These are phyloP conservation scores for Gouania willdenowi DNA, from an alignment of 2,797 vertebrate species.

Conservation along the genomic window DNA sequence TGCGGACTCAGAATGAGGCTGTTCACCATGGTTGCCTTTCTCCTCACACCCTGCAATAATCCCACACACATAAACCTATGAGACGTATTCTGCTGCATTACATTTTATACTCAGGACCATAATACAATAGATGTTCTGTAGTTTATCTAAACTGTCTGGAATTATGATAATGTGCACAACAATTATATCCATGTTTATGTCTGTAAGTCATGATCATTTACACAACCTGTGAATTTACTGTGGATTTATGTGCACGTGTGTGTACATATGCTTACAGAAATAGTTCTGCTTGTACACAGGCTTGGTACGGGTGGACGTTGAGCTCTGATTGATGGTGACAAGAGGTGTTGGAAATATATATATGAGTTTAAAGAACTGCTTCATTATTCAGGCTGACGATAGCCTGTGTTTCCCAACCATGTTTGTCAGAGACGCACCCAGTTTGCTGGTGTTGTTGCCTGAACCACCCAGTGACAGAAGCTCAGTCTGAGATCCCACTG, in stretches of 20 bases:
- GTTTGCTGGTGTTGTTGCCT: conserved; percentile 32
- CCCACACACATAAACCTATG: conserved; percentile 28
- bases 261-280: conserved; percentile 22
- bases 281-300: conserved; percentile 14
- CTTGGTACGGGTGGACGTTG: conserved; percentile 5
- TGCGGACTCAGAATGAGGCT: conserved; percentile 29
- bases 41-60: conserved; percentile 38
- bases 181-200: conserved; percentile 40
- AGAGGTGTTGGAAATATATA: conserved; percentile 24
- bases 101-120: conserved; percentile 16
- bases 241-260: conserved; percentile 37
- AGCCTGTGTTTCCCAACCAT: conserved; percentile 19
- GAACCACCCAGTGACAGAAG: conserved; percentile 27
- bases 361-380: conserved; percentile 28
- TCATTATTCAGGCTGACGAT: conserved; percentile 45
- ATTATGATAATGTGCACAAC: conserved; percentile 28
- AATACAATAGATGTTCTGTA: conserved; percentile 3
- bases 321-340: conserved; percentile 29
- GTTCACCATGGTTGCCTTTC: conserved; percentile 36
- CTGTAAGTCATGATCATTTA: conserved; percentile 33
- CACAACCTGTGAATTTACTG: conserved; percentile 24
- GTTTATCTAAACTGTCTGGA: conserved; percentile 7
- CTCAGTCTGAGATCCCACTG: too few species aligned
- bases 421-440: conserved; percentile 41
- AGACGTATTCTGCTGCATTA: conserved; percentile 15